Evolutionary conservation across 2,888 invertebrate species (phyloP), one percentile per base, ranked within the genome.

Genomic region (Piscicola geometra): DNA sequence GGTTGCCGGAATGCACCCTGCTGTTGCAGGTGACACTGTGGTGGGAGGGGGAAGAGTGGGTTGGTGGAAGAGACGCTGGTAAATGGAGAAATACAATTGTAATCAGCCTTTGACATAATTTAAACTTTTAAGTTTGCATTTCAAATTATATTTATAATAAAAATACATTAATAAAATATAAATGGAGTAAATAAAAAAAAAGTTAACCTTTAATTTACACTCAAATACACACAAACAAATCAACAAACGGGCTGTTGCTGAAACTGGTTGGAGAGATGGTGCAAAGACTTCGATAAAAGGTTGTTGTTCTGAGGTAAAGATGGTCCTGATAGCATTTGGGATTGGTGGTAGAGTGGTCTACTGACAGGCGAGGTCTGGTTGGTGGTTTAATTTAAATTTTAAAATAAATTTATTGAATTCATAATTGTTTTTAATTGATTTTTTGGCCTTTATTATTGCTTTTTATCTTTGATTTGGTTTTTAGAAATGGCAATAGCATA

Each of bases 261-360:
- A n/a, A 68, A 50, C n/a, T 67, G 75, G 28, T 75, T 66, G 15
- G 75, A 75, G 50, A 75, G 60, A 32, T 67, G 75, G 32, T 68
- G 75, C 2, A 75, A 50, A 21, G 68, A 67, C 30, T 67, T 75
- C 15, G 75, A 75, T 67, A 75, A 68, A 1, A 60, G 50, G 25
- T 50, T 71, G 71, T 50, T 50, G 56, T 73, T 52, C 15, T 73
- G 73, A 33, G 50, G 73, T 3, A 36, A 64, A 0, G 73, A 33
- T 9, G 50, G 50, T 5, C 64, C 64, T 21, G 73, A 52, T 3
- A 73, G 64, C 64, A 73, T 60, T 56, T 73, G 73, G 0, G 73
- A 73, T n/a, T 73, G 73, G 64, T 73, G 73, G 73, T 64, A 73
- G 18, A 64, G 18, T 15, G 73, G 73, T 36, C 52, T 73, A 3